Percentiles rank a stretch among this genome's conserved stretches.
Conservation (phyloP, 2,888 invertebrate species). For the Yponomeuta malinellus region DNA sequence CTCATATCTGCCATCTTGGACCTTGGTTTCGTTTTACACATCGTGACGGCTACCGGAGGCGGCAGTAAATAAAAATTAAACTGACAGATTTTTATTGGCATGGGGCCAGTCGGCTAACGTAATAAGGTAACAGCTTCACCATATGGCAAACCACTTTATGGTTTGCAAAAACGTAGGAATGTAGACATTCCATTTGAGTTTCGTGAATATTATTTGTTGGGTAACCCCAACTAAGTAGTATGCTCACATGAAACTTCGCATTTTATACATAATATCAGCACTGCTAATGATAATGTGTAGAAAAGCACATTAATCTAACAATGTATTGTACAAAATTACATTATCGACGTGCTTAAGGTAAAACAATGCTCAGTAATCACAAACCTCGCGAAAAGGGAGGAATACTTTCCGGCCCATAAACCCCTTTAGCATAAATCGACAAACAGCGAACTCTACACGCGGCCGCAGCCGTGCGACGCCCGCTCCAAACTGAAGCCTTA, state of each 20-base stretch:
- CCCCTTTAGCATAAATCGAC: conserved; percentile 39
- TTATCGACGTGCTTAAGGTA: neutral
- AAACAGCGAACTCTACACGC: conserved; percentile 44
- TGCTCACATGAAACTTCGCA: neutral
- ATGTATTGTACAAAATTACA: neutral
- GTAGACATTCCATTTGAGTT: too few species aligned
- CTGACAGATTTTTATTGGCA: neutral
- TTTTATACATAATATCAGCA: neutral
- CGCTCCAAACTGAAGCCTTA: conserved; percentile 38
- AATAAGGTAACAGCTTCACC: neutral
- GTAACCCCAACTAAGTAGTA: too few species aligned
- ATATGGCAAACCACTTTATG: neutral
- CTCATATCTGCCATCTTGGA: conserved; percentile 10
- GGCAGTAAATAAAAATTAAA: neutral
- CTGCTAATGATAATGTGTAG: neutral
- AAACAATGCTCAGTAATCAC: conserved; percentile 1
- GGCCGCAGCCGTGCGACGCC: conserved; percentile 33
- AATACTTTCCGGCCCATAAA: conserved; percentile 48
- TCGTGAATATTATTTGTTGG: too few species aligned
- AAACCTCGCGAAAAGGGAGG: neutral
- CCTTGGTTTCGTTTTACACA: conserved; percentile 10
- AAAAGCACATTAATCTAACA: neutral
- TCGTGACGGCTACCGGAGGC: conserved; percentile 4
- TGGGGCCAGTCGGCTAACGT: neutral
- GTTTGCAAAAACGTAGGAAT: neutral